Base-by-base conservation (phyloP, 92 coral and sea anemone species). In the Palythoa heliodiscus region DNA sequence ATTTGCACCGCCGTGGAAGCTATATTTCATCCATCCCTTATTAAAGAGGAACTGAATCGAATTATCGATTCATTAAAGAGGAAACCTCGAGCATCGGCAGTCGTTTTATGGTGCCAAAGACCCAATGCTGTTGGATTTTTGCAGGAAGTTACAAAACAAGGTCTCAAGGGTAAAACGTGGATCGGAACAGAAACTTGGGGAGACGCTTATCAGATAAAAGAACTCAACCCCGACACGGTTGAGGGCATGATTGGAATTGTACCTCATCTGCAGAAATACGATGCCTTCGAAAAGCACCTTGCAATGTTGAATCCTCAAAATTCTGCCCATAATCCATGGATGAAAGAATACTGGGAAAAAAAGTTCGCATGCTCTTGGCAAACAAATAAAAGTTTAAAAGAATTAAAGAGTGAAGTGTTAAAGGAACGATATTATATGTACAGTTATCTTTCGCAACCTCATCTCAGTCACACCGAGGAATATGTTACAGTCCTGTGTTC, bases 151-250 rank as follows among this genome's bases (percentile, higher is more conserved):
- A 89, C 99, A 12, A 73, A 87, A 37, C 92, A 86, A 24, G 82
- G 73, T 24, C 63, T 94, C 53, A 86, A 55, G 15, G 94, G 91
- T 0, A 94, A 88, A 76, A 96, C 98, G 2, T 96, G 99, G 99
- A 96, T 96, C 11, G 99, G 99, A 17, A 96, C 99, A 7, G 99
- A 96, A 75, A 94, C 99, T 7, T 96, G 99, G 99, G 99, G 99
- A 6, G 99, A 96, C 74, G 88, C 95, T 47, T 84, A 90, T 79
- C 92, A 91, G 70, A 89, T 92, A 13, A 78, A 88, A 22, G 77
- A 86, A 13, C 77, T 92, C 39, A 88, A 82, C 68, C 89, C 88
- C 19, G 88, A 90, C 29, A 88, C 86, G 10, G 95, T 96, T 5
- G 93, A 95, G 0, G 99, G 99, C 23, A 94, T 94, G 99, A 83